Evolutionary conservation across 2,797 vertebrate species (phyloP).

Genomic region (Hoplostethus atlanticus): DNA sequence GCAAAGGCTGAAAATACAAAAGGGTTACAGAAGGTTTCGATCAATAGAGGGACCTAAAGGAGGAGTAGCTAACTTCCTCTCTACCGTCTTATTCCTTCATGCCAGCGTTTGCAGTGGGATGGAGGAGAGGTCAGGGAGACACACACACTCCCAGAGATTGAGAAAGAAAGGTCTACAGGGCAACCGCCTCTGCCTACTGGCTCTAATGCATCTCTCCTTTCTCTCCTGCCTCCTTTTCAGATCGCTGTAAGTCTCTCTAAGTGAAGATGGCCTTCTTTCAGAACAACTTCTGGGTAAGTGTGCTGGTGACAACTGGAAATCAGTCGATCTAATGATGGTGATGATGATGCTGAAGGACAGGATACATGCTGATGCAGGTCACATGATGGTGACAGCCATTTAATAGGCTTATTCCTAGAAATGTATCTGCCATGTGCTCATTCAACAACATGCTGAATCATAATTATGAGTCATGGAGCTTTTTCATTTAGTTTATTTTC

Average conservation of each 20-base stretch:
- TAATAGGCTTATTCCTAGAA: conserved; percentile 9
- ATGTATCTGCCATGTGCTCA: not conserved
- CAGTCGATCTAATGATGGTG: not conserved
- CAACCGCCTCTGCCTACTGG: not conserved
- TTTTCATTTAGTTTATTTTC: conserved; percentile 34
- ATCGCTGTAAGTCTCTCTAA: conserved; percentile 50
- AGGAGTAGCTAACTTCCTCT: not conserved
- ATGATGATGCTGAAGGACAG: not conserved
- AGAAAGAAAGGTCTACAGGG: not conserved
- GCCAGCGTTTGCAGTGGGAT: too few relatives aligned
- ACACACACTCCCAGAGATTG: not conserved
- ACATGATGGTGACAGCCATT: not conserved
- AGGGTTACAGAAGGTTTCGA: conserved; percentile 1
- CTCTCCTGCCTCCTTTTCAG: conserved; percentile 41
- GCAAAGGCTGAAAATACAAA: conserved; percentile 5
- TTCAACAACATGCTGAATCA: conserved; percentile 13
- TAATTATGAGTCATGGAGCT: conserved; percentile 26
- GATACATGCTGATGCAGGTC: not conserved
- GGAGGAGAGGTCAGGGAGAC: not conserved
- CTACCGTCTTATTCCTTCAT: not conserved
- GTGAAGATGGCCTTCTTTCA: conserved; percentile 78
- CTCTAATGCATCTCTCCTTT: conserved; percentile 11
- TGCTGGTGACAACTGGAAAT: not conserved
- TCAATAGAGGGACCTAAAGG: conserved; percentile 7
- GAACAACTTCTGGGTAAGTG: conserved; percentile 83